Evolutionary conservation across 2,888 invertebrate genomes (phyloP).

Genomic region (Ophion slaviceki): DNA sequence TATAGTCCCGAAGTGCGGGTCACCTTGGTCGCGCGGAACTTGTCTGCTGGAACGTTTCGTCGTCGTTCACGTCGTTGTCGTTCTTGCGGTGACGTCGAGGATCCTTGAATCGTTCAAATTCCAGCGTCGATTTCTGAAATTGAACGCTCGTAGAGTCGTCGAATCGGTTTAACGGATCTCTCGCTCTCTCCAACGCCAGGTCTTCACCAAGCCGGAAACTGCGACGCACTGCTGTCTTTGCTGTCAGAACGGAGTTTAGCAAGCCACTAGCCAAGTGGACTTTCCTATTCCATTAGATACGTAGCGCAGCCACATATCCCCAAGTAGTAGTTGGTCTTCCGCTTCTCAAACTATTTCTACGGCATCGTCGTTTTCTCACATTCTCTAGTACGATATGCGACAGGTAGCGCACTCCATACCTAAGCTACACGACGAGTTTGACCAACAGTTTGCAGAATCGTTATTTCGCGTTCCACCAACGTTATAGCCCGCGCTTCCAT

Average conservation of each 20-base stretch:
- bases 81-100: slow-evolving; percentile 30
- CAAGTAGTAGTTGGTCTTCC: slow-evolving; percentile 62
- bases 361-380: slow-evolving; percentile 35
- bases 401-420: slow-evolving; percentile 47
- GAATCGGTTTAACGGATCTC: slow-evolving; percentile 75
- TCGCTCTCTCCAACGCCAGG: slow-evolving; percentile 57
- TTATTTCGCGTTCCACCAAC: slow-evolving; percentile 3
- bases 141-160: slow-evolving; percentile 75
- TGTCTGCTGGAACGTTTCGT: slow-evolving; percentile 16
- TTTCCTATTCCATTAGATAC: slow-evolving; percentile 70
- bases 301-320: slow-evolving; percentile 68
- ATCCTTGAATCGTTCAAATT: slow-evolving; percentile 69
- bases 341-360: slow-evolving; percentile 54
- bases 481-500: slow-evolving; percentile 8
- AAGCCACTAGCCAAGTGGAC: slow-evolving; percentile 21
- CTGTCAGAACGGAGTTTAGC: slow-evolving; percentile 35
- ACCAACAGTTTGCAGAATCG: slow-evolving; percentile 57
- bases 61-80: slow-evolving; percentile 46
- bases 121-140: slow-evolving; percentile 79
- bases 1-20: slow-evolving; percentile 32
- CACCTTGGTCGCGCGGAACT: slow-evolving; percentile 27
- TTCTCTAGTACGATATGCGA: slow-evolving; percentile 45
- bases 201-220: slow-evolving; percentile 30
- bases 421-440: slow-evolving; percentile 36
- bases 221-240: slow-evolving; percentile 35